Conservation (phyloP, 2,888 invertebrate species). For the Aromia moschata region DNA sequence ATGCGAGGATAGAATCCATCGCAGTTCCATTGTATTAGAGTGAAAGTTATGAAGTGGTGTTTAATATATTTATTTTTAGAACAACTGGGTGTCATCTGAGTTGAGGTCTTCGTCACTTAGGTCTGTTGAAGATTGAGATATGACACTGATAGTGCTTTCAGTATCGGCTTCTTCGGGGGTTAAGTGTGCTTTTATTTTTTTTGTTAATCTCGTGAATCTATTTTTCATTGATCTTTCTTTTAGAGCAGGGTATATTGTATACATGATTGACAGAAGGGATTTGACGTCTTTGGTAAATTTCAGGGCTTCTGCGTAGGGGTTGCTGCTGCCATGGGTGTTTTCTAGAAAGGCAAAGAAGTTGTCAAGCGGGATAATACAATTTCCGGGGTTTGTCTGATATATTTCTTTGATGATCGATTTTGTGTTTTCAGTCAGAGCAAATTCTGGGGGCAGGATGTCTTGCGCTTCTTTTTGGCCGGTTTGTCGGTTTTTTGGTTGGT, state of each 20-base stretch:
- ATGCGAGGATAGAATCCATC: conserved; percentile 28
- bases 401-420: neutral
- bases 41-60: neutral
- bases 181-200: conserved; percentile 22
- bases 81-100: conserved; percentile 2
- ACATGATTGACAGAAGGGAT: conserved; percentile 22
- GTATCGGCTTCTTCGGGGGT: neutral
- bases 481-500: neutral
- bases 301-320: conserved; percentile 6
- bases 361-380: neutral
- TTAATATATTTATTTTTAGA: neutral
- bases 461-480: neutral
- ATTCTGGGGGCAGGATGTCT: neutral
- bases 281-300: conserved; percentile 13
- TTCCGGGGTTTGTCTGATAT: neutral
- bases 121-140: neutral
- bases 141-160: conserved; percentile 7
- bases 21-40: conserved; percentile 31
- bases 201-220: conserved; percentile 23
- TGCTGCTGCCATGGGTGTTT: neutral
- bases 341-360: neutral
- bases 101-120: conserved; percentile 12
- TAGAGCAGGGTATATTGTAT: conserved; percentile 21
- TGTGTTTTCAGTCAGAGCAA: neutral
- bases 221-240: conserved; percentile 26